These are phyloP conservation scores for Eupithecia exiguata DNA, from an alignment of 2,888 invertebrate genomes.

Conservation along the genomic window DNA sequence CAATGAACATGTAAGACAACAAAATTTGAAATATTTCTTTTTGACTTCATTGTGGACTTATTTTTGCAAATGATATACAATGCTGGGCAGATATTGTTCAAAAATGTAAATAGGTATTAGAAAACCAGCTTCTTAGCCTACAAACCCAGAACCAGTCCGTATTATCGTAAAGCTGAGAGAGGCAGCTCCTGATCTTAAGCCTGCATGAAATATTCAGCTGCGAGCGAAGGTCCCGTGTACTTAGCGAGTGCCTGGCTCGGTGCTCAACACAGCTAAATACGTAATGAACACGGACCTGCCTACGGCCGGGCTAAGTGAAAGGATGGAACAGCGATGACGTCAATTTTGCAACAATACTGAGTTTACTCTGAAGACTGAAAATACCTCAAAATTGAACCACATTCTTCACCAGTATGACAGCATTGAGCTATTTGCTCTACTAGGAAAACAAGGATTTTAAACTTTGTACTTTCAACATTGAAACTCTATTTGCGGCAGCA, in stretches of 20 bases:
- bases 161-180: conserved; percentile 21
- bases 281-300: conserved; percentile 15
- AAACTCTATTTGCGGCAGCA: background rate
- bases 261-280: conserved; percentile 14
- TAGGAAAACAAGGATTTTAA: background rate
- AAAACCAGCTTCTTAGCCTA: background rate
- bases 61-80: too few relatives aligned
- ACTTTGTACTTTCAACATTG: background rate
- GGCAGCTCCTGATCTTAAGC: conserved; percentile 18
- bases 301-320: background rate
- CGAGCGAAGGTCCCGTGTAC: background rate
- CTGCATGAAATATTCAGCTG: conserved; percentile 28
- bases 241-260: background rate
- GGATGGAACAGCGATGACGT: background rate
- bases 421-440: background rate
- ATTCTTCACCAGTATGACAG: background rate
- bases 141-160: background rate
- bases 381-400: background rate
- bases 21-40: too few relatives aligned
- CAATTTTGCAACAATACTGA: background rate
- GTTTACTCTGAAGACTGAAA: background rate
- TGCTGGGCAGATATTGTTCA: background rate
- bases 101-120: background rate
- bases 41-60: too few relatives aligned
- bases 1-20: too few relatives aligned